Percentiles rank a stretch among this genome's conserved stretches.
Evolutionary conservation across 2,113 vertebrate genomes (phyloP).

Genomic region (Actinemys pallida): DNA sequence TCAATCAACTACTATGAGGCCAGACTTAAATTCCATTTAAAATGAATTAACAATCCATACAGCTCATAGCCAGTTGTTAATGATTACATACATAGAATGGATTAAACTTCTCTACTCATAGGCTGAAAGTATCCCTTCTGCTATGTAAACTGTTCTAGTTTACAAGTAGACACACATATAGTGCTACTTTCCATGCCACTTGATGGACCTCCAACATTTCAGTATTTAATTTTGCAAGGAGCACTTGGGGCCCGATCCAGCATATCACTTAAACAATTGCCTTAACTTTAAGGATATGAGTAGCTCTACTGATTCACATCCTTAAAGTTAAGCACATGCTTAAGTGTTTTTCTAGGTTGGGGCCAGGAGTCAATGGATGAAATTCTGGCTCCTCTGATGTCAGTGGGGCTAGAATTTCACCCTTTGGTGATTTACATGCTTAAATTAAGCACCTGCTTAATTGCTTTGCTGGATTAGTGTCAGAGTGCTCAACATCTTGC

Average conservation of each 20-base stretch:
- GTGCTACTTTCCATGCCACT: neutral
- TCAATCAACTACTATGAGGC: neutral
- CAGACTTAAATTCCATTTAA: neutral
- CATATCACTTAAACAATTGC: neutral
- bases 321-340: neutral
- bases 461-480: neutral
- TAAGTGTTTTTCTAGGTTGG: neutral
- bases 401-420: neutral
- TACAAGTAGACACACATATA: neutral
- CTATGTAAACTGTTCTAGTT: neutral
- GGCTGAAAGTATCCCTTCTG: neutral
- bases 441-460: neutral
- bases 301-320: neutral
- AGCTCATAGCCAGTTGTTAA: neutral
- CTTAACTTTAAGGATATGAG: neutral
- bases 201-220: neutral
- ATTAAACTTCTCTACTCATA: neutral
- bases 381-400: neutral
- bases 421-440: neutral
- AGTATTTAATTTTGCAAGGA: neutral
- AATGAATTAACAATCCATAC: accelerated
- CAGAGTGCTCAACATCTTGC: neutral
- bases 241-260: neutral
- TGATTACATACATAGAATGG: accelerated
- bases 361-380: neutral